These are phyloP conservation scores for Andrena dorsata DNA, from an alignment of 2,888 invertebrate species.

Conservation along the genomic window DNA sequence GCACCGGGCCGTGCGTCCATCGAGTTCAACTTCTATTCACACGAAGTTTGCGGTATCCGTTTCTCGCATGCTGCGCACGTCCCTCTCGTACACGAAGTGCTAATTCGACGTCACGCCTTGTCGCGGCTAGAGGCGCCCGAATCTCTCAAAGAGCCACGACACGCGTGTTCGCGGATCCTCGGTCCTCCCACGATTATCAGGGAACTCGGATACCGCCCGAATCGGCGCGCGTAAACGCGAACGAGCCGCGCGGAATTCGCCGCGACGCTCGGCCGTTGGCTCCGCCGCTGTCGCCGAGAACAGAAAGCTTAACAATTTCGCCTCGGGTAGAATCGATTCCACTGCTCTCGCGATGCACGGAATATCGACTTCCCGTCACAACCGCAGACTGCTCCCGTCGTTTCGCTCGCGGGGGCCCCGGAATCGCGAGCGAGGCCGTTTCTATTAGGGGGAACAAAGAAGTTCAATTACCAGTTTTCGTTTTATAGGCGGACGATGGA, in stretches of 20 bases:
- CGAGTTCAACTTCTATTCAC: slow-evolving; percentile 45
- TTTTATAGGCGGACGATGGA: not conserved
- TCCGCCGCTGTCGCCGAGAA: not conserved
- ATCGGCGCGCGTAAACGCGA: slow-evolving; percentile 59
- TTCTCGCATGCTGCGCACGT: slow-evolving; percentile 45
- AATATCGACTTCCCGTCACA: slow-evolving; percentile 62
- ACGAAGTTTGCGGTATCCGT: slow-evolving; percentile 39
- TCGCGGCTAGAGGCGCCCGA: slow-evolving; percentile 18
- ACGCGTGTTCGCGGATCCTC: slow-evolving; percentile 2
- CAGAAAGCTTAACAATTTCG: slow-evolving; percentile 44
- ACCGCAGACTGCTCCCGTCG: slow-evolving; percentile 22
- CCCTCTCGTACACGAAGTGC: slow-evolving; percentile 44
- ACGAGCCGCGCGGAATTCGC: slow-evolving; percentile 57
- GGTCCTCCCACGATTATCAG: slow-evolving; percentile 63
- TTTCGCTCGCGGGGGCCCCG: slow-evolving; percentile 19
- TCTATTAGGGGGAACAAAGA: slow-evolving; percentile 12
- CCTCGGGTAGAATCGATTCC: slow-evolving; percentile 9
- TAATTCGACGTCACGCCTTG: slow-evolving; percentile 56
- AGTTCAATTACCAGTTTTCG: slow-evolving; percentile 38
- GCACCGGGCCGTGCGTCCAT: not conserved
- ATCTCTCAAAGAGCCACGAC: slow-evolving; percentile 33
- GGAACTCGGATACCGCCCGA: slow-evolving; percentile 63
- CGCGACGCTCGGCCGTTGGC: slow-evolving; percentile 44
- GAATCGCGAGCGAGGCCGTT: slow-evolving; percentile 13
- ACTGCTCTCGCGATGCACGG: not conserved